Evolutionary conservation across 2,888 invertebrate genomes (phyloP), one percentile per base, ranked within the genome.

Genomic region (Timandra comae): DNA sequence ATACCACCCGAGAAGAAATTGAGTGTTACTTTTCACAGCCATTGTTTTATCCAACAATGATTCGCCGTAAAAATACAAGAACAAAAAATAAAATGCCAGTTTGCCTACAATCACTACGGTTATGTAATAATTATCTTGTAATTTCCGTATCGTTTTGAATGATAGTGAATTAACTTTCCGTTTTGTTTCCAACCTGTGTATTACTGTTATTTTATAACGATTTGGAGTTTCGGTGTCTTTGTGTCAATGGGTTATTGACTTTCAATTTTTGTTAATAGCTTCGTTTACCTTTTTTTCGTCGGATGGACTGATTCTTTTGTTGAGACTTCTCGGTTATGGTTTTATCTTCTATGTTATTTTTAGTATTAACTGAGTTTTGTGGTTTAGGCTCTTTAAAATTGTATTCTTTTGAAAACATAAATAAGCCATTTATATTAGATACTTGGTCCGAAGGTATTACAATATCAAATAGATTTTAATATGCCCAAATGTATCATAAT

Each of bases 91-190:
- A 27, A 28, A 20, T 25, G 37, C 34, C 12, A 37, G 30, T 36
- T 40, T 40, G 37, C 12, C 36, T 43, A 37, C 16, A 16, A 16
- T 6, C 16, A 6, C 29, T 21, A 12, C 22, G 32, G 38, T 46
- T 42, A 42, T 38, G 43, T 39, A 46, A 48, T 30, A 44, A 43
- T 41, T 41, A 35, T 34, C 35, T 12, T 36, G 26, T 41, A 29
- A 38, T 63, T 57, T 60, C 56, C 55, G 50, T 52, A 43, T 41
- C 38, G 35, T 39, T 10, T 36, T 39, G 46, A 53, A 46, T 49
- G 50, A 58, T 53, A 49, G 47, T 41, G 52, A 57, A 48, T 49
- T 49, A 27, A 63, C 72, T 74, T 64, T 73, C 64, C 46, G 52
- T 72, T 66, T 69, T 56, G 48, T 56, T 55, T 41, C 25, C 28